Conservation (phyloP, 2,888 invertebrate species). For the Lapara coniferarum region DNA sequence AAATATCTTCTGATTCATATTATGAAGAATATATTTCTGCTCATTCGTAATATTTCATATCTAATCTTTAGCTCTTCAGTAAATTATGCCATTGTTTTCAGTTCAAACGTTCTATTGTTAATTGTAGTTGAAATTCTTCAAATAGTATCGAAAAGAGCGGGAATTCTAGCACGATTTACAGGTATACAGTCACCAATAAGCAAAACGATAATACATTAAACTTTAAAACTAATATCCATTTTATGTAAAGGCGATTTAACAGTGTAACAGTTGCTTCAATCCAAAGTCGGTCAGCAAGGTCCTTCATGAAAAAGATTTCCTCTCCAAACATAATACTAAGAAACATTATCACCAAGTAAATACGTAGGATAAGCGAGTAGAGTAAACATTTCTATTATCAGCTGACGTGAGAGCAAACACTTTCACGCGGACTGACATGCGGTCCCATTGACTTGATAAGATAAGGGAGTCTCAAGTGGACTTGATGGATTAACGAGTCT, state of each 20-base stretch:
- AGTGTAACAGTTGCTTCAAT: too few species aligned
- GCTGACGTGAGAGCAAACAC: constrained; percentile 20
- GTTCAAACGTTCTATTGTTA: too few species aligned
- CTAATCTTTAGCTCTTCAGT: too few species aligned
- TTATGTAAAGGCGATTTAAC: too few species aligned
- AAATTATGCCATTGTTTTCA: too few species aligned
- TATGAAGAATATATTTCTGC: not conserved
- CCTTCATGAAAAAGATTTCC: not conserved
- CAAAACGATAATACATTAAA: too few species aligned
- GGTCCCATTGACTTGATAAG: constrained; percentile 33
- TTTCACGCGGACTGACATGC: constrained; percentile 30
- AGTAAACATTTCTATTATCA: constrained; percentile 7
- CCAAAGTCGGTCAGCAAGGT: not conserved
- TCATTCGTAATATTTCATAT: too few species aligned
- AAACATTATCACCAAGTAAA: not conserved
- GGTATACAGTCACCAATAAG: too few species aligned
- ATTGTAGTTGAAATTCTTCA: too few species aligned
- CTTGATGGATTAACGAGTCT: not conserved
- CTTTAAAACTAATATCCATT: too few species aligned
- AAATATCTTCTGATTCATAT: not conserved
- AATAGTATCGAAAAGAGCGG: too few species aligned
- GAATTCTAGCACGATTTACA: too few species aligned
- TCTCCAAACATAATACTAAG: not conserved
- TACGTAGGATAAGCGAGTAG: not conserved
- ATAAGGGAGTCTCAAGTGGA: not conserved